Percentiles rank a stretch among this genome's conserved stretches.
These are phyloP conservation scores for Uromys caudimaculatus DNA, from an alignment of 2,797 vertebrate genomes.

Conservation along the genomic window DNA sequence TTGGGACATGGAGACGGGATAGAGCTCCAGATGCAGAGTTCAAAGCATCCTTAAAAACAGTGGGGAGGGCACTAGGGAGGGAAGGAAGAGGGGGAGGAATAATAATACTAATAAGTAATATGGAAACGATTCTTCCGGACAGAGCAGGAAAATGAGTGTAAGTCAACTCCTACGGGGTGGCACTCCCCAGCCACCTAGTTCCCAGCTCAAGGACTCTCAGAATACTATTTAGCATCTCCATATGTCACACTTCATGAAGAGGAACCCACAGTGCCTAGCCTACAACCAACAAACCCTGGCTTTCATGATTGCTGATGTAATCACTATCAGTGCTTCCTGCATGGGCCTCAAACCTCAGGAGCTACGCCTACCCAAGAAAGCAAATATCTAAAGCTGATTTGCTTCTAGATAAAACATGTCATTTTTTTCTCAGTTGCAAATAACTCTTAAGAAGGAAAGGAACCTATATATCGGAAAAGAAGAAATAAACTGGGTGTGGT, in stretches of 20 bases:
- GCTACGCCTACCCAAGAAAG: background rate
- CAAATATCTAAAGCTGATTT: background rate
- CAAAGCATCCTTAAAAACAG: background rate
- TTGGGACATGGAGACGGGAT: background rate
- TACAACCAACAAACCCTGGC: background rate
- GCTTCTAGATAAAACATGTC: constrained; percentile 16
- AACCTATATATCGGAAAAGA: background rate
- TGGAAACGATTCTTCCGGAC: background rate
- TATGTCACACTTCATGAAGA: background rate
- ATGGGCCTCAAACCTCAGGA: background rate
- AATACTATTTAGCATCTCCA: background rate
- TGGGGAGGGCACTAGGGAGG: background rate
- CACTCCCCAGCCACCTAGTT: background rate
- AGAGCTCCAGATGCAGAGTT: background rate
- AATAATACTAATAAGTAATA: background rate
- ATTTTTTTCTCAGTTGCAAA: constrained; percentile 28
- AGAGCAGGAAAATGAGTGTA: accelerated
- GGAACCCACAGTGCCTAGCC: background rate
- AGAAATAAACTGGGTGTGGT: background rate
- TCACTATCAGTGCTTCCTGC: background rate
- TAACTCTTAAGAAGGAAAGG: background rate
- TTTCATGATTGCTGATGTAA: background rate
- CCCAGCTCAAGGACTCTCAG: too few species aligned
- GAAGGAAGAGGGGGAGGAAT: background rate
- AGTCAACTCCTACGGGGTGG: too few species aligned